phyloP scores from a whole-genome alignment of 2,888 invertebrate genomes.

The Adelphocoris suturalis region DNA sequence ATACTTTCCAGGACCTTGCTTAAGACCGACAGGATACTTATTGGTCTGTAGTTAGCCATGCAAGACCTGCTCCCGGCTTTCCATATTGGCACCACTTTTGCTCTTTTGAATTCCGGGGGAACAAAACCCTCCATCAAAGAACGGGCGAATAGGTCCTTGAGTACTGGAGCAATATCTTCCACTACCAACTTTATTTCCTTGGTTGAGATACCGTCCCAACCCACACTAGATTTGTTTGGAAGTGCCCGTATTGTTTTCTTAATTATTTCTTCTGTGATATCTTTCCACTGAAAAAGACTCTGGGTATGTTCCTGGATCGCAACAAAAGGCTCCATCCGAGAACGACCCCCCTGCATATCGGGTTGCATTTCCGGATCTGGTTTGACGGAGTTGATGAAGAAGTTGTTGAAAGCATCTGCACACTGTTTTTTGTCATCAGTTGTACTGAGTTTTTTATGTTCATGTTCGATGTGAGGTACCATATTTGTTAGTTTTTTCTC shows the following conservation, averaged over 20 bases:
- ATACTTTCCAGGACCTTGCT: too few relatives aligned
- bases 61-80: too few relatives aligned
- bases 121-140: too few relatives aligned
- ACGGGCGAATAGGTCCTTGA: too few relatives aligned
- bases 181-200: neutral
- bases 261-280: too few relatives aligned
- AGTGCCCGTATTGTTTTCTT: neutral
- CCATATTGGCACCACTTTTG: too few relatives aligned
- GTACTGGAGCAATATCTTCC: too few relatives aligned
- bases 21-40: too few relatives aligned
- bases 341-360: neutral
- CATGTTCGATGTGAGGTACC: neutral
- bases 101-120: too few relatives aligned
- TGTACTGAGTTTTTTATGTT: neutral
- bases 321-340: neutral
- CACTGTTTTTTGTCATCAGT: neutral
- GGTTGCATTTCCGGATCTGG: neutral
- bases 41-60: too few relatives aligned
- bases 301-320: neutral
- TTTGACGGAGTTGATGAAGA: neutral
- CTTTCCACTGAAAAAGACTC: neutral
- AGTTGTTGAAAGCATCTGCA: neutral
- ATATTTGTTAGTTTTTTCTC: neutral
- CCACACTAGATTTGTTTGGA: neutral
- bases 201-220: neutral